phyloP scores from a whole-genome alignment of 23 tunicate genomes.

The Halocynthia roretzi region DNA sequence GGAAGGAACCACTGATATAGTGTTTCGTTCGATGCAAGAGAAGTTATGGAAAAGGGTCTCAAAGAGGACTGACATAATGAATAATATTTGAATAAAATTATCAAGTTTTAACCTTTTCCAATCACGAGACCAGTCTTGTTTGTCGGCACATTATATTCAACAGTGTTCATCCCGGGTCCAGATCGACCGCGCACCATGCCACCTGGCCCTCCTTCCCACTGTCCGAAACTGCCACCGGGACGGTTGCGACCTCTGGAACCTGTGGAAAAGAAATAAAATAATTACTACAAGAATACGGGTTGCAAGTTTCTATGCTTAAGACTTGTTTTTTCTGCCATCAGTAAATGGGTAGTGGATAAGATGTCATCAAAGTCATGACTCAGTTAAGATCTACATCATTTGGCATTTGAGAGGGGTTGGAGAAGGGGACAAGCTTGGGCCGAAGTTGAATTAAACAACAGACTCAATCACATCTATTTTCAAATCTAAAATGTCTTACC shows the following conservation, averaged over 20 bases:
- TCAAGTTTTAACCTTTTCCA: conserved; percentile 68
- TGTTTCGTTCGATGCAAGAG: too few relatives aligned
- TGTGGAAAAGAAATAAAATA: background rate
- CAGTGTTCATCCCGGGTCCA: conserved; percentile 36
- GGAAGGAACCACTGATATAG: too few relatives aligned
- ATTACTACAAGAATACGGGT: background rate
- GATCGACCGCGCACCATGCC: conserved; percentile 20
- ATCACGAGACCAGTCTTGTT: conserved; percentile 95
- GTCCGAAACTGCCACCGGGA: conserved; percentile 60
- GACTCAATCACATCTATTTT: too few relatives aligned
- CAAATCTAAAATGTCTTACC: background rate
- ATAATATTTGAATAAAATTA: too few relatives aligned
- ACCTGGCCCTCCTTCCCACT: conserved; percentile 82
- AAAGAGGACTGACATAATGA: too few relatives aligned
- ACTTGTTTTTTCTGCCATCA: conserved; percentile 34
- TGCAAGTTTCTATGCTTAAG: background rate
- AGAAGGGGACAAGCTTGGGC: too few relatives aligned
- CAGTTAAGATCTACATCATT: conserved; percentile 28
- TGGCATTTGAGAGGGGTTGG: conserved; percentile 4
- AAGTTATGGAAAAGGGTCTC: too few relatives aligned
- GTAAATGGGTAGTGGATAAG: conserved; percentile 59
- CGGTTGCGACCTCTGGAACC: conserved; percentile 22
- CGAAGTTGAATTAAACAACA: too few relatives aligned
- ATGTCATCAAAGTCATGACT: conserved; percentile 34
- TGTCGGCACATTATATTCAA: conserved; percentile 90